Conservation (phyloP, 2,888 invertebrate species). For the Neelides folsomi region DNA sequence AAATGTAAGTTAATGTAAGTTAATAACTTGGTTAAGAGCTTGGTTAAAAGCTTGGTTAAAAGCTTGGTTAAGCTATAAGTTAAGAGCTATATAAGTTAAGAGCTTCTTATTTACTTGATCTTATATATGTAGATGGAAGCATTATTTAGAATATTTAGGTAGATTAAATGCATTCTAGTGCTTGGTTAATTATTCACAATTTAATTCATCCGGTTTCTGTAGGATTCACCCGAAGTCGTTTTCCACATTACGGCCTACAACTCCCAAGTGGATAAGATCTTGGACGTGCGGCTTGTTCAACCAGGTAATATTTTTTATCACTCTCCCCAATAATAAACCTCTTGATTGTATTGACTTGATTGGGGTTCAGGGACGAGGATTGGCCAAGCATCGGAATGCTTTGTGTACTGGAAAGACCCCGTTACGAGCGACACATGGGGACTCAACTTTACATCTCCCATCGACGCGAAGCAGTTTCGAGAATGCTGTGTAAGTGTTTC, state of each 20-base stretch:
- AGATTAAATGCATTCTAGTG: no score
- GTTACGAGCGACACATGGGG: conserved; percentile 98
- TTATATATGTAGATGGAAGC: no score
- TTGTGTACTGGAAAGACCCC: conserved; percentile 97
- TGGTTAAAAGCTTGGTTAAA: no score
- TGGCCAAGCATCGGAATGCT: conserved; percentile 95
- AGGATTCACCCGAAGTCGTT: conserved; percentile 90
- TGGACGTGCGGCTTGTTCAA: conserved; percentile 90
- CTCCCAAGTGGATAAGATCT: conserved; percentile 95
- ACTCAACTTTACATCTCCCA: conserved; percentile 90
- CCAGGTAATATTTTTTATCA: conserved; percentile 55
- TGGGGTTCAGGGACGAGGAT: conserved; percentile 69
- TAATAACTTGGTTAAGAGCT: no score
- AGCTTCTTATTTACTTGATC: no score
- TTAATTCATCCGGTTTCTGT: conserved; percentile 35
- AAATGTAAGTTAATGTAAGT: no score
- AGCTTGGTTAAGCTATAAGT: no score
- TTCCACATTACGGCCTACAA: conserved; percentile 99
- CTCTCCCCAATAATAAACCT: not conserved
- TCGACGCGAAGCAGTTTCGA: conserved; percentile 91
- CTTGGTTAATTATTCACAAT: no score
- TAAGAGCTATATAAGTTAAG: no score
- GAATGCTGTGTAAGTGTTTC: conserved; percentile 81
- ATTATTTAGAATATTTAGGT: no score
- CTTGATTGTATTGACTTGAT: not conserved